phyloP scores from a whole-genome alignment of 2,113 vertebrate species.

The Charadrius vociferus region DNA sequence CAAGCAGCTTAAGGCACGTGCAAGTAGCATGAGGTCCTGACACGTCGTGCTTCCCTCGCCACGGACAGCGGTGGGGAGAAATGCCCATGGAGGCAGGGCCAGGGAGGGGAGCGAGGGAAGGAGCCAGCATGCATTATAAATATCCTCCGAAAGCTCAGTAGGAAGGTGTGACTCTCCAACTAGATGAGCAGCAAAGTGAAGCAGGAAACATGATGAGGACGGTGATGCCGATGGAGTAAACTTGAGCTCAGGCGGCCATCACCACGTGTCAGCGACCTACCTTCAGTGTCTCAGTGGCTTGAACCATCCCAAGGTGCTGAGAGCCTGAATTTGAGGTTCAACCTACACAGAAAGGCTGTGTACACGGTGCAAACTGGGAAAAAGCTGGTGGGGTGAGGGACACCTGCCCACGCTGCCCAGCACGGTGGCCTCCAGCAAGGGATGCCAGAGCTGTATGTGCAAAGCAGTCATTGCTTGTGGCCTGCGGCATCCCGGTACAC shows the following conservation, averaged over 20 bases:
- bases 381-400: neutral
- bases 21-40: neutral
- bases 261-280: rapidly evolving
- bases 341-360: neutral
- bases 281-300: neutral
- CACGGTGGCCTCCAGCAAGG: neutral
- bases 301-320: neutral
- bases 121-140: neutral
- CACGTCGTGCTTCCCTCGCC: rapidly evolving
- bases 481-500: neutral
- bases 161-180: neutral
- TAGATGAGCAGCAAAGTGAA: neutral
- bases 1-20: neutral
- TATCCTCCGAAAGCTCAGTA: neutral
- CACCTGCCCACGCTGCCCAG: rapidly evolving
- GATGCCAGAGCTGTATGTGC: too few relatives aligned
- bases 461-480: neutral
- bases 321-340: neutral
- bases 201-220: neutral
- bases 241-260: rapidly evolving
- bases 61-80: neutral
- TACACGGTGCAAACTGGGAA: neutral
- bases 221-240: neutral
- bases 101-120: neutral
- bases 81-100: neutral